A percentile compares a stretch with the other conserved stretches of the same genome.
Conservation (phyloP, 2,888 invertebrate genomes). For the Diploptera punctata region DNA sequence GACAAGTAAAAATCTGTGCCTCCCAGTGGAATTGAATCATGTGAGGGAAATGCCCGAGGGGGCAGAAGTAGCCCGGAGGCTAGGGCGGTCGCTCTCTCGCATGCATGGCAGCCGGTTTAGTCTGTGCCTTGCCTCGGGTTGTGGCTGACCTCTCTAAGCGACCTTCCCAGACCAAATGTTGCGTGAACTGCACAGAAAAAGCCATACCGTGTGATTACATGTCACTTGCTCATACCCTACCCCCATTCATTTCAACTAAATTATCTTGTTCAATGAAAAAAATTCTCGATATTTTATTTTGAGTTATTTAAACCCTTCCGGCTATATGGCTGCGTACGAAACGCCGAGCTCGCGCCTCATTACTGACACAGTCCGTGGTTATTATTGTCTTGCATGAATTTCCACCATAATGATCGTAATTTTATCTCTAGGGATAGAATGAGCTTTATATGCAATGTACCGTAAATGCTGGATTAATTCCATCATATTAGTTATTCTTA, state of each 20-base stretch:
- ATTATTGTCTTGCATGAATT: no score
- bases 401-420: no score
- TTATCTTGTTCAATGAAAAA: constrained; percentile 6
- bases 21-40: no score
- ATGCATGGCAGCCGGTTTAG: constrained; percentile 10
- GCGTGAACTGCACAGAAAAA: constrained; percentile 2
- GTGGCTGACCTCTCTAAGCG: background rate
- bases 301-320: background rate
- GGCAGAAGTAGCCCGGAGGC: background rate
- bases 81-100: background rate
- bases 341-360: background rate
- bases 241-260: background rate
- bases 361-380: background rate
- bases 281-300: constrained; percentile 5
- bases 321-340: constrained; percentile 1
- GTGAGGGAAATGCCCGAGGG: no score
- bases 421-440: no score
- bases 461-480: no score
- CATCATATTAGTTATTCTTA: no score
- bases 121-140: background rate
- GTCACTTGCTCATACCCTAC: background rate
- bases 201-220: constrained; percentile 4
- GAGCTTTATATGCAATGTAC: no score
- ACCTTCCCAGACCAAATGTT: constrained; percentile 14
- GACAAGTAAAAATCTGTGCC: constrained; percentile 9